These are phyloP conservation scores for Samia ricini DNA, from an alignment of 1,140 invertebrate species.

Conservation along the genomic window DNA sequence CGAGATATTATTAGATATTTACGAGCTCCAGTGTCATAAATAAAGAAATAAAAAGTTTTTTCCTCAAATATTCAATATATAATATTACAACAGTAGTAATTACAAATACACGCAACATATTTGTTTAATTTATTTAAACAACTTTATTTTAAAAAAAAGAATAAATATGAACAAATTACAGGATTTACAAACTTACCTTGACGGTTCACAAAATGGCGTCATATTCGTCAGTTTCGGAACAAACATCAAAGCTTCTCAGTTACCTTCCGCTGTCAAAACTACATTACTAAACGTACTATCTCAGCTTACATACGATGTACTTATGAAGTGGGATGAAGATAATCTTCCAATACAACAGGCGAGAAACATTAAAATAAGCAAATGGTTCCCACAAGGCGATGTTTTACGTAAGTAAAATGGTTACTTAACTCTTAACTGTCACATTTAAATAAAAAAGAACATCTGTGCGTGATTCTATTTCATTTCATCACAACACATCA, in stretches of 20 bases:
- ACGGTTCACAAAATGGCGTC: slow-evolving; percentile 41
- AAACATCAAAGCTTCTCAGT: slow-evolving; percentile 62
- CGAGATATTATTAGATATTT: too few relatives aligned
- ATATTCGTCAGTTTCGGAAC: slow-evolving; percentile 78
- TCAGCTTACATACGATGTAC: slow-evolving; percentile 56
- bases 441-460: too few relatives aligned
- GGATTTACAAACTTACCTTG: slow-evolving; percentile 32
- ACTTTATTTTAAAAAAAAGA: too few relatives aligned
- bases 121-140: too few relatives aligned
- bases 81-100: too few relatives aligned
- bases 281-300: slow-evolving; percentile 69
- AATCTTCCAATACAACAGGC: slow-evolving; percentile 45
- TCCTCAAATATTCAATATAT: too few relatives aligned
- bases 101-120: too few relatives aligned
- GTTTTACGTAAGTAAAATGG: slow-evolving; percentile 26
- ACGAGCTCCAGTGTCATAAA: too few relatives aligned
- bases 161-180: slow-evolving; percentile 8
- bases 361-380: slow-evolving; percentile 64
- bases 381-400: slow-evolving; percentile 76
- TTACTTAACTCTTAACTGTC: too few relatives aligned
- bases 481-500: too few relatives aligned
- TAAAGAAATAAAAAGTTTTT: too few relatives aligned
- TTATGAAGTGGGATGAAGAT: slow-evolving; percentile 71
- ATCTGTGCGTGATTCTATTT: too few relatives aligned
- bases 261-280: slow-evolving; percentile 54